Conservation (phyloP, 2,797 vertebrate species). For the Leuciscus waleckii region DNA sequence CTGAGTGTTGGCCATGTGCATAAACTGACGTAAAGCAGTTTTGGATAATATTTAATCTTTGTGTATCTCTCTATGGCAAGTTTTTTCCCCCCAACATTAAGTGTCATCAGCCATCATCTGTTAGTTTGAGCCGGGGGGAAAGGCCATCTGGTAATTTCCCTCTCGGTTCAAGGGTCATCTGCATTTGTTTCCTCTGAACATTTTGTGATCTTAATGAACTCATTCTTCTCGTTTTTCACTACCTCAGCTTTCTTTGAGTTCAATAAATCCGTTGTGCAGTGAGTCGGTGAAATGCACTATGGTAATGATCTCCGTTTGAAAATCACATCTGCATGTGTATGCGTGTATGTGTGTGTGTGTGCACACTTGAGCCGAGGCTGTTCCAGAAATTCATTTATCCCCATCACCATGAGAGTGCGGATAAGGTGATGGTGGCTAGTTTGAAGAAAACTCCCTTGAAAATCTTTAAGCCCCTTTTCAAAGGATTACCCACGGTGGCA, state of each 20-base stretch:
- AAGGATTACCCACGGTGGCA: slow-evolving; percentile 47
- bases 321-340: slow-evolving; percentile 15
- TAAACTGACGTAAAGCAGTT: slow-evolving; percentile 10
- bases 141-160: slow-evolving; percentile 23
- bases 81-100: background rate
- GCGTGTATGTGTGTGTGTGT: background rate
- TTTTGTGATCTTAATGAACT: slow-evolving; percentile 2
- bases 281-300: slow-evolving; percentile 1
- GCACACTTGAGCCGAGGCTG: slow-evolving; percentile 6
- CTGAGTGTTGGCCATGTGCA: background rate
- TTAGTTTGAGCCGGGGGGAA: background rate
- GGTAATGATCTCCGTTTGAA: slow-evolving; percentile 27
- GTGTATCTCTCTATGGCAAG: background rate
- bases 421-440: slow-evolving; percentile 42
- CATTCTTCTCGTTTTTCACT: background rate
- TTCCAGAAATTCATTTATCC: slow-evolving; percentile 47
- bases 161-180: slow-evolving; percentile 11
- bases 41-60: slow-evolving; percentile 30
- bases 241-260: background rate
- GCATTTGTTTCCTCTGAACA: background rate
- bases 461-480: slow-evolving; percentile 47
- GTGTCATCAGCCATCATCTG: slow-evolving; percentile 8
- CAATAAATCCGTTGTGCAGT: background rate
- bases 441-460: slow-evolving; percentile 46
- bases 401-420: slow-evolving; percentile 36